Base-by-base conservation (phyloP, 2,888 invertebrate genomes). In the Dinocampus coccinellae region DNA sequence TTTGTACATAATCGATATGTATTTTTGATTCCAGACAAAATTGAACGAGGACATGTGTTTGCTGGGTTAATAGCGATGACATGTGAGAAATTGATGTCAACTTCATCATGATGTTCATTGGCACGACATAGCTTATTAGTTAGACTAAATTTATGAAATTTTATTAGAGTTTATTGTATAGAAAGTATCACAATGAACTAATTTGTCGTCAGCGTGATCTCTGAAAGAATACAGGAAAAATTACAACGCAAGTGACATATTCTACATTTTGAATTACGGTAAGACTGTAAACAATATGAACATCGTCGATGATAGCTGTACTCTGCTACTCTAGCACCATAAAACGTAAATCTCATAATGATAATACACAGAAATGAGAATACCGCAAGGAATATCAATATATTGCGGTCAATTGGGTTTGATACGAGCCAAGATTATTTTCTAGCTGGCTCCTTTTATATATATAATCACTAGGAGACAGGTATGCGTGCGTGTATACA, bases 131-230 rank as follows among this genome's bases (percentile, higher is more conserved):
- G 91, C 90, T 90, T 90, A 91, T 90, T 91, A 87, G 86, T 83
- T 87, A 91, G 91, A 42, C 90, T 91, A 90, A 90, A 90, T 89
- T 89, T 90, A 90, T 90, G 91, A 90, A 90, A 90, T 89, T 7
- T 22, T 42, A 89, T 88, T 90, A 89, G 71, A 16, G 29, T 74
- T 72, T 74, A 88, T 89, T 88, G 89, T 89, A 90, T 89, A 89
- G 66, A 72, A 62, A 1, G 3, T 42, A n/a, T 77, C 70, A 65
- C 72, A 39, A 58, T 20, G 53, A 75, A 70, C 36, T 65, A 69
- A 72, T 64, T 42, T n/a, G 42, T 11, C 36, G 13, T 42, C 16
- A n/a, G 2, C 42, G 42, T 3, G 3, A n/a, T n/a, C n/a, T 29
- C 29, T 29, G 29, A 29, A 29, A 29, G 7, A 29, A 29, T 29